Conservation (phyloP, 1,140 invertebrate species). For the Glossosoma conforme region DNA sequence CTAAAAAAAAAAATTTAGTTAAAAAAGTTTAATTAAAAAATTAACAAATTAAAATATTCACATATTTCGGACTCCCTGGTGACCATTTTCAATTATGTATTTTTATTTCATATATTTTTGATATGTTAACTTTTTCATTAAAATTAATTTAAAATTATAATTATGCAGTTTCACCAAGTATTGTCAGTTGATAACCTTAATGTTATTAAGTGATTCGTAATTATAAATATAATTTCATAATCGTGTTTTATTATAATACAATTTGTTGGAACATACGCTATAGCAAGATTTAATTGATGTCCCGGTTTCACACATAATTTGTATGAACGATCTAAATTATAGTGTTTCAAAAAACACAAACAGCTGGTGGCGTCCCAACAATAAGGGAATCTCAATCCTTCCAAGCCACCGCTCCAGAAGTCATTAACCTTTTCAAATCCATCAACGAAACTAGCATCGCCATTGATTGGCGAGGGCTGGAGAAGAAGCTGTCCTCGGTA, state of each 20-base stretch:
- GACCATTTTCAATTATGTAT: no score
- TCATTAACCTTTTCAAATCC: not conserved
- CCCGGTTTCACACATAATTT: slow-evolving; percentile 60
- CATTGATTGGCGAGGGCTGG: slow-evolving; percentile 35
- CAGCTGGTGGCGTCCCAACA: slow-evolving; percentile 61
- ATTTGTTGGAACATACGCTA: slow-evolving; percentile 39
- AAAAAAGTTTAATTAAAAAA: no score
- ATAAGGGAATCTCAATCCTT: slow-evolving; percentile 44
- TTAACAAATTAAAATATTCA: no score
- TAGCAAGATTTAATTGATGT: slow-evolving; percentile 50
- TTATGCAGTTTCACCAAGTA: no score
- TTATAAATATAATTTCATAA: slow-evolving; percentile 15
- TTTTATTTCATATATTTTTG: no score
- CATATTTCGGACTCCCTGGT: no score
- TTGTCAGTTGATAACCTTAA: no score
- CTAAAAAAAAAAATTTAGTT: no score
- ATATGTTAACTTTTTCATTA: no score
- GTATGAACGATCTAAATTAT: slow-evolving; percentile 57
- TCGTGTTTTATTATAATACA: slow-evolving; percentile 5
- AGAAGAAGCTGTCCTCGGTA: slow-evolving; percentile 60
- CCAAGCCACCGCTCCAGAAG: slow-evolving; percentile 13
- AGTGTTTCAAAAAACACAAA: slow-evolving; percentile 58
- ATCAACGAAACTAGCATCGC: no score
- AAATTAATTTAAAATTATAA: no score
- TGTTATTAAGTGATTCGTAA: no score